Conservation (phyloP, 2,797 vertebrate species). For the Euthynnus affinis region DNA sequence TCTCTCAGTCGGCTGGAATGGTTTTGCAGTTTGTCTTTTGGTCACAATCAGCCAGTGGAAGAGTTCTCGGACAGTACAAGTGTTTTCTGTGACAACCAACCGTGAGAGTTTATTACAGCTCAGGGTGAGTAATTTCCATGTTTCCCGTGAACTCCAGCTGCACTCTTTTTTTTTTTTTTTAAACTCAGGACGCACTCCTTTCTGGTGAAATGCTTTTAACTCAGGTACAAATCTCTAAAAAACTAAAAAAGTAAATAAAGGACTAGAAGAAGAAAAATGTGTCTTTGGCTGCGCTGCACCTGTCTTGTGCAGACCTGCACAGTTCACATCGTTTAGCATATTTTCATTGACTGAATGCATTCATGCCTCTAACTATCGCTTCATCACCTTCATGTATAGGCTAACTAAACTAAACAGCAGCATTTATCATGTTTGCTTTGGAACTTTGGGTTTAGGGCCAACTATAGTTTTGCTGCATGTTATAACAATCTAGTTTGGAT, state of each 20-base stretch:
- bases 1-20: conserved; percentile 3
- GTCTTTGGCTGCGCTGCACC: background rate
- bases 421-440: background rate
- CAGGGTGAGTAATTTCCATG: conserved; percentile 1
- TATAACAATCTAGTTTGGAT: background rate
- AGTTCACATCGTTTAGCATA: background rate
- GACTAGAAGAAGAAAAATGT: background rate
- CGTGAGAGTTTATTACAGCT: background rate
- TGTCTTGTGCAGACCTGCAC: background rate
- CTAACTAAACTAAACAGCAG: background rate
- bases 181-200: background rate
- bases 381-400: background rate
- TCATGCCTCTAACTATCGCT: background rate
- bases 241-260: background rate
- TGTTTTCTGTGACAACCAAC: conserved; percentile 23
- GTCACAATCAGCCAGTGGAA: conserved; percentile 12
- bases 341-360: conserved; percentile 1
- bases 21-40: conserved; percentile 18
- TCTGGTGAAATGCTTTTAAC: background rate
- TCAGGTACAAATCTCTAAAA: background rate
- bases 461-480: background rate
- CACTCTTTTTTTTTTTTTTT: background rate
- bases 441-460: background rate
- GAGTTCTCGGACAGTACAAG: conserved; percentile 12
- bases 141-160: conserved; percentile 8